Percentiles rank a stretch among this genome's conserved stretches.
phyloP scores from a whole-genome alignment of 1,140 invertebrate species.

The Hycleus phaleratus region DNA sequence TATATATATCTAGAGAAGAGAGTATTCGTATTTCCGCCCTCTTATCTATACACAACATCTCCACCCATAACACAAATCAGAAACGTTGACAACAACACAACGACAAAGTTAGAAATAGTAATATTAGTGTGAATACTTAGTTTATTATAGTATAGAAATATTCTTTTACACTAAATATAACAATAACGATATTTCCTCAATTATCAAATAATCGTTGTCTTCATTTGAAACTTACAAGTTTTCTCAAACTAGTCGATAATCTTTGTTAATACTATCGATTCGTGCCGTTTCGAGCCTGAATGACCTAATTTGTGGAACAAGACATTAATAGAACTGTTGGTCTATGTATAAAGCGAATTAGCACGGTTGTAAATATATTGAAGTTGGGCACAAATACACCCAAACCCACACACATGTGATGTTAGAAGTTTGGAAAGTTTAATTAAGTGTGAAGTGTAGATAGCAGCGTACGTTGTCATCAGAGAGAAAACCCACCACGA shows the following conservation, averaged over 20 bases:
- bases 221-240: no score
- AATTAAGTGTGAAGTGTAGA: constrained; percentile 29
- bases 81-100: constrained; percentile 17
- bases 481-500: constrained; percentile 4
- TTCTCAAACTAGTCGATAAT: background rate
- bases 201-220: no score
- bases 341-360: constrained; percentile 15
- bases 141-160: background rate
- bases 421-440: constrained; percentile 21
- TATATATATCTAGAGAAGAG: background rate
- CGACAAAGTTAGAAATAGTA: background rate
- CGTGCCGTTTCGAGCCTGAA: background rate
- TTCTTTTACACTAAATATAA: background rate
- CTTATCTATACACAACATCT: constrained; percentile 13
- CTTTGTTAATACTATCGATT: background rate
- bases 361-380: constrained; percentile 6
- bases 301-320: constrained; percentile 12
- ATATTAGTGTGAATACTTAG: background rate
- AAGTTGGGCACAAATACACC: background rate
- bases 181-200: no score
- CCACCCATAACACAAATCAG: constrained; percentile 20
- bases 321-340: constrained; percentile 5
- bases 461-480: constrained; percentile 15
- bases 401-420: constrained; percentile 13
- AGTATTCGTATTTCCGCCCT: constrained; percentile 18